Percentiles rank a stretch among this genome's conserved stretches.
Conservation (phyloP, 1,140 invertebrate species). For the Bradynema listronoti region DNA sequence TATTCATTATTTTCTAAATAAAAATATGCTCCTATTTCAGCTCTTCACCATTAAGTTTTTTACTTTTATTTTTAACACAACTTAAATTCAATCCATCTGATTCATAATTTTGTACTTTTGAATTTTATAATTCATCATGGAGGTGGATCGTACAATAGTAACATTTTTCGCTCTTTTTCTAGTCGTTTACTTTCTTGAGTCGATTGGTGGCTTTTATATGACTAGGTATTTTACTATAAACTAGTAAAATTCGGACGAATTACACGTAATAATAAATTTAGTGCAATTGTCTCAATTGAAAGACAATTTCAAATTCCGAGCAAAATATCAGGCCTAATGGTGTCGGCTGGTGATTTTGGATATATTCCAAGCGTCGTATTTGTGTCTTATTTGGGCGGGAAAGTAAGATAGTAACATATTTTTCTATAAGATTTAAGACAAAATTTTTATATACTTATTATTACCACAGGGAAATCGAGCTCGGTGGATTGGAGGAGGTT, state of each 20-base stretch:
- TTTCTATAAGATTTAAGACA: background rate
- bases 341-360: conserved; percentile 53
- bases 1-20: too few species aligned
- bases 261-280: conserved; percentile 13
- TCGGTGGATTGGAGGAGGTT: conserved; percentile 52
- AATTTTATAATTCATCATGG: too few species aligned
- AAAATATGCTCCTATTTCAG: too few species aligned
- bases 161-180: conserved; percentile 54
- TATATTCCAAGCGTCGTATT: conserved; percentile 57
- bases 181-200: conserved; percentile 53
- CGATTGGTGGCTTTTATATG: conserved; percentile 58
- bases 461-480: conserved; percentile 41
- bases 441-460: background rate
- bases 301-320: conserved; percentile 55
- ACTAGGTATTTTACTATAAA: conserved; percentile 41
- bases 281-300: conserved; percentile 46
- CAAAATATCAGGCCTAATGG: conserved; percentile 52
- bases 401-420: conserved; percentile 24
- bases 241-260: background rate
- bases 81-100: too few species aligned
- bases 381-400: conserved; percentile 52
- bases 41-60: too few species aligned
- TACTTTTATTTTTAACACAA: too few species aligned
- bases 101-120: too few species aligned
- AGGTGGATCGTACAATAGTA: background rate